Percentiles rank a stretch among this genome's conserved stretches.
Evolutionary conservation across 1,140 invertebrate genomes (phyloP).

Genomic region (Aphaenogaster ashmeadi): DNA sequence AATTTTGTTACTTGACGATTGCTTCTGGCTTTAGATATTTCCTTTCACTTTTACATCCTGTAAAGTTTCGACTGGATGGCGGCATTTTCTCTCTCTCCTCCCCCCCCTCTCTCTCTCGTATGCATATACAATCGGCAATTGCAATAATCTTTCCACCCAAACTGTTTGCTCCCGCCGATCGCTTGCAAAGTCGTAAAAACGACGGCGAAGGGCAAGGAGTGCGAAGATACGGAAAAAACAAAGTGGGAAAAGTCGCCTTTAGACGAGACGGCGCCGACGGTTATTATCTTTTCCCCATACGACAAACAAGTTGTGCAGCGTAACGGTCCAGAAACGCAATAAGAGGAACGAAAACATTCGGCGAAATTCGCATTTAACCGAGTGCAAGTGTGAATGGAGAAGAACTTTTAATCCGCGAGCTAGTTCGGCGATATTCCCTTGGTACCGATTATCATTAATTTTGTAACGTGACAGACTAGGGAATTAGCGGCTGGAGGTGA

Average conservation of each 20-base stretch:
- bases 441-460: constrained; percentile 32
- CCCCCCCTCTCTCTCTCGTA: no score
- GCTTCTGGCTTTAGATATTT: background rate
- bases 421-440: background rate
- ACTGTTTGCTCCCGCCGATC: background rate
- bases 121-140: background rate
- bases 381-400: background rate
- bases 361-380: constrained; percentile 24
- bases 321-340: constrained; percentile 28
- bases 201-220: background rate
- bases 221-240: constrained; percentile 31
- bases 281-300: constrained; percentile 45
- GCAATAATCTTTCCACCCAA: constrained; percentile 2
- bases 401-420: background rate
- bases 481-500: constrained; percentile 24
- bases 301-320: constrained; percentile 47
- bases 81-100: no score
- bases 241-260: constrained; percentile 35
- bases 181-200: background rate
- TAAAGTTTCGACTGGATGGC: constrained; percentile 13
- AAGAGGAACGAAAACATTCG: constrained; percentile 27
- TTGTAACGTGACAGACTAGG: background rate
- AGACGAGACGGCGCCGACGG: constrained; percentile 54
- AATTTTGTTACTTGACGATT: constrained; percentile 11
- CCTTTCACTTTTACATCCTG: constrained; percentile 30